Percentiles rank a stretch among this genome's conserved stretches.
Evolutionary conservation across 2,113 vertebrate species (phyloP).

Genomic region (Bungarus multicinctus): DNA sequence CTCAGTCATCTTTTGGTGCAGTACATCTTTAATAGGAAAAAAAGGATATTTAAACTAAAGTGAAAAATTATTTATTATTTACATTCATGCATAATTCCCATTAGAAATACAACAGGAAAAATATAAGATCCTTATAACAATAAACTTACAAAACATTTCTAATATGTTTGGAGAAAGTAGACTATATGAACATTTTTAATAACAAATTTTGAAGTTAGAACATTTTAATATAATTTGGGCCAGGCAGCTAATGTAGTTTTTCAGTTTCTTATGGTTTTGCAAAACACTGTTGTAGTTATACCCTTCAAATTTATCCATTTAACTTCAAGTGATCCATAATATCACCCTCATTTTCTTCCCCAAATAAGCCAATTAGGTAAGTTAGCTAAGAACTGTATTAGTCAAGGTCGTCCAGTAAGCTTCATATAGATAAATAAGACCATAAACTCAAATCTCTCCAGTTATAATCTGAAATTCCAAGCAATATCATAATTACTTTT

Average conservation of each 20-base stretch:
- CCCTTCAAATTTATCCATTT: background rate
- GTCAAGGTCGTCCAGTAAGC: background rate
- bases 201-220: background rate
- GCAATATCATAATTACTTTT: background rate
- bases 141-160: background rate
- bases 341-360: background rate
- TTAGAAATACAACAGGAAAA: background rate
- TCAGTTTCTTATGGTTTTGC: background rate
- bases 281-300: background rate
- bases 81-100: background rate
- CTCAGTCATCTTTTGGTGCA: conserved; percentile 99
- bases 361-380: background rate
- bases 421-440: background rate
- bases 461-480: background rate
- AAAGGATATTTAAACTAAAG: background rate
- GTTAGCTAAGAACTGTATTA: background rate
- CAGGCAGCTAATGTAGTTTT: background rate
- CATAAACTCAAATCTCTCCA: background rate
- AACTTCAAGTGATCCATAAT: background rate
- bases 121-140: background rate
- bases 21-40: conserved; percentile 78
- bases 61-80: background rate
- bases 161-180: background rate
- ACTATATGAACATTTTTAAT: background rate
- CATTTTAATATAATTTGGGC: background rate